These are phyloP conservation scores for Muschampia staudingeri DNA, from an alignment of 2,888 invertebrate genomes.

Conservation along the genomic window DNA sequence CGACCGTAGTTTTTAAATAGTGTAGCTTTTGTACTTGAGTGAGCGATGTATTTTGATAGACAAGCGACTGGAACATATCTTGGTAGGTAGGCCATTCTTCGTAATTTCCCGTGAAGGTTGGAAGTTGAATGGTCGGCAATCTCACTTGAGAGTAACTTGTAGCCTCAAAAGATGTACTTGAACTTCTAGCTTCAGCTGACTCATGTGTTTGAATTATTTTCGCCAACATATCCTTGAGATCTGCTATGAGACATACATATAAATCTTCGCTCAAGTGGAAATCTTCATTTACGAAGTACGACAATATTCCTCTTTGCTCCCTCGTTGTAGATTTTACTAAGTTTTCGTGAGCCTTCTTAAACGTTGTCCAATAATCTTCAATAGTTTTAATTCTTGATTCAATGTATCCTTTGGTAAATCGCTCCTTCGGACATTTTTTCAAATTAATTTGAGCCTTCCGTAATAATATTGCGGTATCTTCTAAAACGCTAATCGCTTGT, in stretches of 20 bases:
- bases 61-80: constrained; percentile 2
- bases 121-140: constrained; percentile 1
- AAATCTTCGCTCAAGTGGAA: constrained; percentile 41
- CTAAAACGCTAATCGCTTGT: constrained; percentile 15
- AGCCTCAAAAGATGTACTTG: background rate
- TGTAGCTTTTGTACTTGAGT: constrained; percentile 61
- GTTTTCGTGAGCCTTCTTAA: too few relatives aligned
- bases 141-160: background rate
- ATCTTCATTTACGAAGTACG: too few relatives aligned
- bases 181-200: background rate
- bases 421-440: too few relatives aligned
- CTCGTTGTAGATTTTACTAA: too few relatives aligned
- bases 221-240: constrained; percentile 28
- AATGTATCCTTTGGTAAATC: too few relatives aligned
- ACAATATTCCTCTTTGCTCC: too few relatives aligned
- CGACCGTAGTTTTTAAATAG: constrained; percentile 59
- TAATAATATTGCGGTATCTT: background rate
- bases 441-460: background rate
- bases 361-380: too few relatives aligned
- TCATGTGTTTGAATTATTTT: background rate
- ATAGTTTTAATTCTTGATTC: too few relatives aligned
- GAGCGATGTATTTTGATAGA: background rate
- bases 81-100: constrained; percentile 8
- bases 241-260: constrained; percentile 5
- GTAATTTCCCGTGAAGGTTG: background rate